Evolutionary conservation across 2,888 invertebrate genomes (phyloP), one percentile per base, ranked within the genome.

Genomic region (Chironomus tentans): DNA sequence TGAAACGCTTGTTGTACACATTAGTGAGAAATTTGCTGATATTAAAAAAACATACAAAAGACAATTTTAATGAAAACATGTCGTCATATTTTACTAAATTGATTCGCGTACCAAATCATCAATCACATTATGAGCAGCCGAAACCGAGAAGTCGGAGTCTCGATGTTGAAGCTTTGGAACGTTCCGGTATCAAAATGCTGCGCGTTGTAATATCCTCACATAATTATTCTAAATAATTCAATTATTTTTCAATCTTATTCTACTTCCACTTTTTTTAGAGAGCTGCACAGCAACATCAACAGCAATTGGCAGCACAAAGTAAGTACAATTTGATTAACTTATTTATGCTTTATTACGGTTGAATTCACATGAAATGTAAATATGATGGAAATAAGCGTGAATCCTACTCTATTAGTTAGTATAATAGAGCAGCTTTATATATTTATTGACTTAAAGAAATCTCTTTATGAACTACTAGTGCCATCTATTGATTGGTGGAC

Each of bases 221-320:
- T 46, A 24, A 61, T 28, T 38, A 50, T 48, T 1, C 38, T 38
- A 38, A 38, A 7, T 4, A 10, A 28, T 10, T 38, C 7, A 38
- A 72, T 22, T 61, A 46, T 65, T 46, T 65, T 46, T 62, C n/a
- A 24, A 65, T 50, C 13, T 46, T 13, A 71, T 28, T 38, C 38
- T 71, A 48, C 62, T 77, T 74, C 18, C 6, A 10, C 3, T 4
- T 74, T 77, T 76, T 76, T 76, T 70, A 91, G 91, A 90, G 89
- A 84, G 88, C 87, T 81, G 87, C 88, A 79, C 87, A 88, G 78
- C 89, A 87, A 78, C 88, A 90, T 82, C 90, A 90, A 79, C 87
- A 89, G 79, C 87, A 88, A 79, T 82, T 87, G 81, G 86, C 87
- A 77, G 85, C 88, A 79, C 84, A 84, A 82, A 84, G 84, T 84